Evolutionary conservation across 1,140 invertebrate species (phyloP).

Genomic region (Drosophila arizonae): DNA sequence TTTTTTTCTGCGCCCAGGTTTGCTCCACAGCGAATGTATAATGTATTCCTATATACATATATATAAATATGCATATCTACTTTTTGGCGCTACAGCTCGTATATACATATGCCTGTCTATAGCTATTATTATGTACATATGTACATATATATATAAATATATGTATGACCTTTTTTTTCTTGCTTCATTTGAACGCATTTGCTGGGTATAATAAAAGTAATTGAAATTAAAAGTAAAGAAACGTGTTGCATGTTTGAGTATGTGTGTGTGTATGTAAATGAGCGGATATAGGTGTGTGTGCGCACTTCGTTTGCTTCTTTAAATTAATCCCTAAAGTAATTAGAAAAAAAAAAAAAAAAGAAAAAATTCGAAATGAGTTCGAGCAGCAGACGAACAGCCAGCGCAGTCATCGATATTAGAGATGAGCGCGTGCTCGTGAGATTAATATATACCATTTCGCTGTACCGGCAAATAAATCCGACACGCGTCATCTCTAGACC

Average conservation of each 20-base stretch:
- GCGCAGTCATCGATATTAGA: slow-evolving; percentile 5
- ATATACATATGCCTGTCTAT: slow-evolving; percentile 2
- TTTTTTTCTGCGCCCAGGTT: slow-evolving; percentile 65
- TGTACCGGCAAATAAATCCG: neutral
- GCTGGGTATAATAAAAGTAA: slow-evolving; percentile 76
- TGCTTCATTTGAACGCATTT: slow-evolving; percentile 78
- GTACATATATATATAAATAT: too few species aligned
- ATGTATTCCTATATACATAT: slow-evolving; percentile 25
- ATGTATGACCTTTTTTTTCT: slow-evolving; percentile 33
- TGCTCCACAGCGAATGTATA: slow-evolving; percentile 31
- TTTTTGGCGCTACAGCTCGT: neutral
- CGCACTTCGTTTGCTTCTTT: slow-evolving; percentile 69
- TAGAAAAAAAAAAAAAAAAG: slow-evolving; percentile 61
- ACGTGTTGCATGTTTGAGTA: slow-evolving; percentile 66
- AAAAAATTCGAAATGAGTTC: slow-evolving; percentile 66
- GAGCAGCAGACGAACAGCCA: slow-evolving; percentile 40
- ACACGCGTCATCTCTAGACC: neutral
- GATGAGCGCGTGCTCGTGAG: neutral
- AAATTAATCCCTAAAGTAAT: slow-evolving; percentile 81
- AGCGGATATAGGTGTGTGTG: slow-evolving; percentile 43
- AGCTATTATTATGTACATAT: neutral
- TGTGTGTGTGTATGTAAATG: slow-evolving; percentile 25
- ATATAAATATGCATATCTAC: slow-evolving; percentile 5
- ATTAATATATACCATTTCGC: neutral
- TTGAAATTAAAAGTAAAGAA: slow-evolving; percentile 82